Percentiles rank a stretch among this genome's conserved stretches.
Conservation (phyloP, 2,113 vertebrate genomes). For the Anarrhichthys ocellatus region DNA sequence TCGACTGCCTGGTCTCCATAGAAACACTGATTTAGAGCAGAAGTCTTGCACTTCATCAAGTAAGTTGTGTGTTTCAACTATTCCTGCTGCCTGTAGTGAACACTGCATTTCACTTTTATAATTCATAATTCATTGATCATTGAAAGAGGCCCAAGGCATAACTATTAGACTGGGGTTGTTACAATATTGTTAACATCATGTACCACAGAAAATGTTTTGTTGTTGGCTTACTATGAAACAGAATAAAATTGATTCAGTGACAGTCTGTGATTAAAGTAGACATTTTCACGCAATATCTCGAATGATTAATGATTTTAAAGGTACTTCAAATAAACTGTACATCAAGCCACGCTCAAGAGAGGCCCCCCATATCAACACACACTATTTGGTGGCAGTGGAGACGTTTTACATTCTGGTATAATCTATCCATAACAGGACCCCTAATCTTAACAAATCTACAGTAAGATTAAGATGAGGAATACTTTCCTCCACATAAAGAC, state of each 20-base stretch:
- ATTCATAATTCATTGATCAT: constrained; percentile 40
- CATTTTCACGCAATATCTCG: no score
- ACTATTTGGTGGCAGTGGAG: background rate
- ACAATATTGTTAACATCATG: background rate
- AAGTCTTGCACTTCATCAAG: constrained; percentile 40
- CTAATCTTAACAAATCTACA: background rate
- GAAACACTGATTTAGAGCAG: constrained; percentile 70
- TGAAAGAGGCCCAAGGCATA: constrained; percentile 7
- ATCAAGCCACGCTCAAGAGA: background rate
- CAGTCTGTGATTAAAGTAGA: background rate
- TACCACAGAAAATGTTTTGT: background rate
- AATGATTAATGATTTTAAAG: no score
- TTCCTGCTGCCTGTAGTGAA: constrained; percentile 39
- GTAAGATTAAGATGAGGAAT: background rate
- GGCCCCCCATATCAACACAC: background rate
- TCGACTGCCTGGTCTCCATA: constrained; percentile 73
- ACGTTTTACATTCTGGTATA: background rate
- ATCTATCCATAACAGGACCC: background rate
- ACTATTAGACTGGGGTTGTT: background rate
- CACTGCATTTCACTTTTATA: constrained; percentile 13
- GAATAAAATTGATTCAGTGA: background rate
- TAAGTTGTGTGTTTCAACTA: constrained; percentile 17
- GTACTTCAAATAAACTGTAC: no score
- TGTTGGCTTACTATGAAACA: background rate
- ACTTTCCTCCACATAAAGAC: background rate